Conservation (phyloP, 2,113 vertebrate genomes). For the Malurus alboscapulatus region DNA sequence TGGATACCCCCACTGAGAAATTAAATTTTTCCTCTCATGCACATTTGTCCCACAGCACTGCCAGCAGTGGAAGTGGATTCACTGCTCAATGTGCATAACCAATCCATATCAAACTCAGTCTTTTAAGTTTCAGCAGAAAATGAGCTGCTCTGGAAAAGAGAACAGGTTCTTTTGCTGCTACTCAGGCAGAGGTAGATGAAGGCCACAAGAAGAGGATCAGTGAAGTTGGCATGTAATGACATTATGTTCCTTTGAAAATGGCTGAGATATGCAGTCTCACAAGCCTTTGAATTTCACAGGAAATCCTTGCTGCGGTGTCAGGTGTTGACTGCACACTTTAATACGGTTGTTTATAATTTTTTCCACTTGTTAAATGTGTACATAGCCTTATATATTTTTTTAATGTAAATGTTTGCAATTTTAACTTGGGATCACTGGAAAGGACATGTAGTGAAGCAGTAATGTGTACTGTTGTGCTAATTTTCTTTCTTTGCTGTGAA, state of each 20-base stretch:
- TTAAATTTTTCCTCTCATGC: background rate
- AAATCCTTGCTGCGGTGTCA: background rate
- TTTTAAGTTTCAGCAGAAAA: background rate
- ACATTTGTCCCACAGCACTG: background rate
- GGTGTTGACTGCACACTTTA: background rate
- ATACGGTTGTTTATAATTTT: background rate
- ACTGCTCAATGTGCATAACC: background rate
- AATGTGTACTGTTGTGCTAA: background rate
- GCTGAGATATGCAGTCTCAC: background rate
- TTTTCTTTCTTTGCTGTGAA: background rate
- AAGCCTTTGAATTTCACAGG: constrained; percentile 9
- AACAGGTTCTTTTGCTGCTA: background rate
- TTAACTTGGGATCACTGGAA: background rate
- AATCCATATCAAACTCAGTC: background rate
- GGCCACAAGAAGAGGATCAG: background rate
- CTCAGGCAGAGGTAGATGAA: background rate
- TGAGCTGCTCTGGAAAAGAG: background rate
- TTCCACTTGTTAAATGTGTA: background rate
- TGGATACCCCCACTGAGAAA: background rate
- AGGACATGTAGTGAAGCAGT: background rate
- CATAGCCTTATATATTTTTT: background rate
- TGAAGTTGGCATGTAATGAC: background rate
- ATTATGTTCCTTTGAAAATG: background rate
- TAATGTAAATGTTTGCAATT: background rate
- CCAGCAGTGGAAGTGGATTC: background rate